Percentiles rank a stretch among this genome's conserved stretches.
Conservation (phyloP, 2,113 vertebrate genomes). For the Carlito syrichta region DNA sequence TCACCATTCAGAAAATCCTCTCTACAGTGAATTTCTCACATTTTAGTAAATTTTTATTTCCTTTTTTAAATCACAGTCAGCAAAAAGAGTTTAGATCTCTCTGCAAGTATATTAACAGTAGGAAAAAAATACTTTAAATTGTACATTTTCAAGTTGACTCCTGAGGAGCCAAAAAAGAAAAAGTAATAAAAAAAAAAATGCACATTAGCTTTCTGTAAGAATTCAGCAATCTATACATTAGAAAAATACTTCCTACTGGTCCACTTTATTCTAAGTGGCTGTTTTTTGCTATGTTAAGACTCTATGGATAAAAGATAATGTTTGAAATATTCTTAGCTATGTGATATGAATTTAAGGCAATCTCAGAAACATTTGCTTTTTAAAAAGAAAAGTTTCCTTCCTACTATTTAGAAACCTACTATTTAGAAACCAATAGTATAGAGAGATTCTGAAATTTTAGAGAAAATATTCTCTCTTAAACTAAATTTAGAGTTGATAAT, state of each 20-base stretch:
- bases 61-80: constrained; percentile 5
- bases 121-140: constrained; percentile 21
- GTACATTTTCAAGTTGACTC: neutral
- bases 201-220: constrained; percentile 8
- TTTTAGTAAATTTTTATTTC: neutral
- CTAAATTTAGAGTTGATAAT: neutral
- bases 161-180: neutral
- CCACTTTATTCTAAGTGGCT: neutral
- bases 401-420: neutral
- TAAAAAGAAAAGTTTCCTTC: neutral
- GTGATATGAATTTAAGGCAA: neutral
- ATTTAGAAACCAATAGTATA: neutral
- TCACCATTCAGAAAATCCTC: neutral
- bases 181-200: neutral
- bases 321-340: neutral
- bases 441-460: neutral
- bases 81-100: neutral
- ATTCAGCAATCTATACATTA: neutral
- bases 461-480: constrained; percentile 13
- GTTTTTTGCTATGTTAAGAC: neutral
- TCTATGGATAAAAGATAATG: neutral
- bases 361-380: neutral
- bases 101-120: neutral
- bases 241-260: neutral
- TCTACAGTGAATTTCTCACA: neutral